Percentiles rank a stretch among this genome's conserved stretches.
These are phyloP conservation scores for Xylocampa areola DNA, from an alignment of 2,888 invertebrate species.

Conservation along the genomic window DNA sequence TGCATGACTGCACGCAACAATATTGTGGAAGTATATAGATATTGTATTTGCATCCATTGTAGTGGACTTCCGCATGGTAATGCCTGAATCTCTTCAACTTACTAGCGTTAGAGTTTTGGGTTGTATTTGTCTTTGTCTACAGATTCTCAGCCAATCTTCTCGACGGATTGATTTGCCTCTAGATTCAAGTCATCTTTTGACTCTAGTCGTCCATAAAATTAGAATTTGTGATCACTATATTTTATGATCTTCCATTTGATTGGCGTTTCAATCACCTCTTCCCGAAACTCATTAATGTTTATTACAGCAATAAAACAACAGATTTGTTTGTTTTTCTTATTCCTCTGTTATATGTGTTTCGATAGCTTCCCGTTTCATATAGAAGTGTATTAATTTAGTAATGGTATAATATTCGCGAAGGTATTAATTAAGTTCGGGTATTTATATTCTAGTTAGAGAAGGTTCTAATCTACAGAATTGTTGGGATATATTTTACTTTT, in stretches of 20 bases:
- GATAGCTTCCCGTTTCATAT: not conserved
- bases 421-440: not conserved
- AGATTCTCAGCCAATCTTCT: not conserved
- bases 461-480: too few species aligned
- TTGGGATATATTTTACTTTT: too few species aligned
- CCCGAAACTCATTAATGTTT: constrained; percentile 64
- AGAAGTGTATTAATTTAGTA: not conserved
- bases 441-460: not conserved
- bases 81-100: too few species aligned
- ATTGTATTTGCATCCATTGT: too few species aligned
- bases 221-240: constrained; percentile 64
- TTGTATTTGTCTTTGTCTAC: not conserved
- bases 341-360: constrained; percentile 12
- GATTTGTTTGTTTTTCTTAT: constrained; percentile 39
- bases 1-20: too few species aligned
- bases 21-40: too few species aligned
- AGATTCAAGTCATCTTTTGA: constrained; percentile 41
- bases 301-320: constrained; percentile 57
- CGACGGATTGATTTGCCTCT: constrained; percentile 20
- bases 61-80: too few species aligned
- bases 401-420: not conserved
- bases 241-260: constrained; percentile 63
- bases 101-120: too few species aligned
- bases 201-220: constrained; percentile 71
- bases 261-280: constrained; percentile 61